Percentiles rank a stretch among this genome's conserved stretches.
phyloP scores from a whole-genome alignment of 2,797 vertebrate species.

The Oryzias dopingdopingensis region DNA sequence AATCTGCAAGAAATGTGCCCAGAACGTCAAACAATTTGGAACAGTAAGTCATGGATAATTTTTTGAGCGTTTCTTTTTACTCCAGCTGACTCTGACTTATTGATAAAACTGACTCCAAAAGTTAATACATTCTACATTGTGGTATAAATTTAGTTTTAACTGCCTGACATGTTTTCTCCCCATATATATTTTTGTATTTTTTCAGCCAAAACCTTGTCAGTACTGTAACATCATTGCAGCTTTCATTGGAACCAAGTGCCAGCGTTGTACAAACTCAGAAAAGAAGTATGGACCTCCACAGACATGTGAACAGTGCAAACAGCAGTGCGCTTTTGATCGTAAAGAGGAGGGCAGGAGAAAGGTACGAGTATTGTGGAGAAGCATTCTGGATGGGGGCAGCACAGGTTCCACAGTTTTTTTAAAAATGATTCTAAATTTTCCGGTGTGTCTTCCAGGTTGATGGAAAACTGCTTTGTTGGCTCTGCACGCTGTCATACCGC shows the following conservation, averaged over 20 bases:
- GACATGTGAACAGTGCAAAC: constrained; percentile 97
- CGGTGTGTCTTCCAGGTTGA: constrained; percentile 82
- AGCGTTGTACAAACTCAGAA: constrained; percentile 98
- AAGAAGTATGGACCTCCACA: constrained; percentile 98
- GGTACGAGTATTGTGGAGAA: constrained; percentile 61
- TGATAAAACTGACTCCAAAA: background rate
- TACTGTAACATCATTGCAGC: constrained; percentile 99
- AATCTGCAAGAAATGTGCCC: constrained; percentile 99
- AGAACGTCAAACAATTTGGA: constrained; percentile 98
- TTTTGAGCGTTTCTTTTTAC: background rate
- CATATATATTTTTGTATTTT: constrained; percentile 15
- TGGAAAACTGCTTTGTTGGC: constrained; percentile 96
- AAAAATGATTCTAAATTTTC: background rate
- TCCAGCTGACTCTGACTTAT: background rate
- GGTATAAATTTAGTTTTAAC: background rate
- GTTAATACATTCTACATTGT: background rate
- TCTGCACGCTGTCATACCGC: constrained; percentile 96
- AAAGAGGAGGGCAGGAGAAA: constrained; percentile 96
- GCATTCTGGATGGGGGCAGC: background rate
- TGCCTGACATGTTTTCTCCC: background rate
- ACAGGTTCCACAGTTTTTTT: background rate
- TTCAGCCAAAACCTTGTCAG: constrained; percentile 97
- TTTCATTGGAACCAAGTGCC: constrained; percentile 98
- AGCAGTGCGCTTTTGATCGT: constrained; percentile 96
- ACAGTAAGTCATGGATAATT: constrained; percentile 82